Base-by-base conservation (phyloP, 2,797 vertebrate species). In the Acanthurus leucopareius region DNA sequence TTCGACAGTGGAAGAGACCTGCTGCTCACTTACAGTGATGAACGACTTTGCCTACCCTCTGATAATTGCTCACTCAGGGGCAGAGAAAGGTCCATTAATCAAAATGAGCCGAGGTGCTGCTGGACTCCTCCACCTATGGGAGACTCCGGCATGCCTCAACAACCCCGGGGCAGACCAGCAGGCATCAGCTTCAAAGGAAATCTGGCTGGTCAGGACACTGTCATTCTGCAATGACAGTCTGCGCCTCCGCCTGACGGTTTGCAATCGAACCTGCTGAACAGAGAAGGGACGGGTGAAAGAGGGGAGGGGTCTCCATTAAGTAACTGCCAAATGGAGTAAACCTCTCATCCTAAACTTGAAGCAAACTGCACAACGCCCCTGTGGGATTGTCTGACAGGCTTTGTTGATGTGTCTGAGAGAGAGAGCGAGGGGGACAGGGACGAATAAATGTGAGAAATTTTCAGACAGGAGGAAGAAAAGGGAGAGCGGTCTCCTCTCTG, bases 21-120 rank as follows among this genome's bases (percentile, higher is more conserved):
- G 86, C 87, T 89, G 89, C 90, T 89, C 88, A 40, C 82, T 89
- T 92, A 94, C 93, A 94, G 92, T 96, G 95, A 96, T 95, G 92
- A 95, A 96, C 90, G 95, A 95, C 92, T 91, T 87, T 89, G 92
- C 94, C 92, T 92, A 92, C 91, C 92, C 92, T 93, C 91, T 94
- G 94, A 96, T 96, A 96, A 96, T 96, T 96, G 94, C 94, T 96
- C 95, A 96, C 94, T 96, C 95, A 95, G 95, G 92, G 93, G 93
- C 93, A 94, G 93, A 93, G 93, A 94, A 91, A 92, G 94, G 94
- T 95, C 93, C 94, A 96, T 96, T 95, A 94, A 96, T 96, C 95
- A 96, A 96, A 95, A 94, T 89, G 89, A 94, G 91, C 82, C 8
- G 77, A 92, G 88, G 86, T 88, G 86, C 92, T 86, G 81, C 87